Percentiles rank a stretch among this genome's conserved stretches.
Evolutionary conservation across 2,888 invertebrate genomes (phyloP).

Genomic region (Acleris literana): DNA sequence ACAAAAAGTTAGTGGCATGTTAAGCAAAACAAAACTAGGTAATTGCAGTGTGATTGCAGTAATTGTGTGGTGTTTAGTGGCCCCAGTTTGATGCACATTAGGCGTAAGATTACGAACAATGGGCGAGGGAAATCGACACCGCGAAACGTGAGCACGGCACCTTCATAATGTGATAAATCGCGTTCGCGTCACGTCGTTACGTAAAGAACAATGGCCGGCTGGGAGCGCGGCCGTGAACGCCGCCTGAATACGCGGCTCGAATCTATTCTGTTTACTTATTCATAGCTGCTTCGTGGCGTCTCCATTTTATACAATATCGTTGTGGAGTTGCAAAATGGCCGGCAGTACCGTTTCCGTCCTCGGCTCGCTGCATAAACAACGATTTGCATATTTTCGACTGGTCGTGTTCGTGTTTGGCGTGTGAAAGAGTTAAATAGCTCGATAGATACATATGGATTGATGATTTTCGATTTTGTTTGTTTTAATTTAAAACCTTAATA

Average conservation of each 20-base stretch:
- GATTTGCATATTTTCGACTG: too few relatives aligned
- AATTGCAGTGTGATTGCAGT: constrained; percentile 39
- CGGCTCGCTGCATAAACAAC: too few relatives aligned
- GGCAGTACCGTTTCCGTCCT: constrained; percentile 71
- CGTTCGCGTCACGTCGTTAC: constrained; percentile 64
- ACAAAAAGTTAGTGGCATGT: constrained; percentile 7
- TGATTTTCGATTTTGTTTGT: too few relatives aligned
- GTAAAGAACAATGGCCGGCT: constrained; percentile 78
- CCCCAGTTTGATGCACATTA: constrained; percentile 35
- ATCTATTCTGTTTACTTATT: constrained; percentile 68
- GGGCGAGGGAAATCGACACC: constrained; percentile 69
- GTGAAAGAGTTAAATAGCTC: too few relatives aligned
- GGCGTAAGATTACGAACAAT: constrained; percentile 63
- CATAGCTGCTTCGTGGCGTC: constrained; percentile 49
- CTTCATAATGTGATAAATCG: constrained; percentile 64
- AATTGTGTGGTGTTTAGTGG: constrained; percentile 7
- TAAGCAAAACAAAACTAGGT: constrained; percentile 15
- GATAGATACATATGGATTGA: too few relatives aligned
- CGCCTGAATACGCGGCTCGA: constrained; percentile 53
- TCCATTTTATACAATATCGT: constrained; percentile 67
- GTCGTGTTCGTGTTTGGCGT: too few relatives aligned
- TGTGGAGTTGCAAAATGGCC: constrained; percentile 68
- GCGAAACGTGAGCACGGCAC: constrained; percentile 59
- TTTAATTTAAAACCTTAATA: too few relatives aligned
- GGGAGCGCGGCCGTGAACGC: constrained; percentile 73